A percentile compares a stretch with the other conserved stretches of the same genome.
These are phyloP conservation scores for Periphyllus acericola DNA, from an alignment of 2,888 invertebrate genomes.

Conservation along the genomic window DNA sequence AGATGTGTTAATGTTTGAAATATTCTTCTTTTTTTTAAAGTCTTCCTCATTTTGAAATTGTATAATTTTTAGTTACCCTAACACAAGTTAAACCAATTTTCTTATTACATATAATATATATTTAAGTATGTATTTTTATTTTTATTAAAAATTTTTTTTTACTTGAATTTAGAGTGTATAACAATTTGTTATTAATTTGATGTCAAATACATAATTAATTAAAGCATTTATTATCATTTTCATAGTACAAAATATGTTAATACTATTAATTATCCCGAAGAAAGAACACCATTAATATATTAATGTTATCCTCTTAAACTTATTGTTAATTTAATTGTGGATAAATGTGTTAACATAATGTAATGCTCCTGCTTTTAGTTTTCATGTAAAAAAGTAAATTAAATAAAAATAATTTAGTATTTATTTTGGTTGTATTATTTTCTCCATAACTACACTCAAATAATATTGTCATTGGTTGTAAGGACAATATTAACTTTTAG, in stretches of 20 bases:
- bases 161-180: conserved; percentile 53
- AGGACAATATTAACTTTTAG: too few relatives aligned
- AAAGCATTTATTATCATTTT: conserved; percentile 59
- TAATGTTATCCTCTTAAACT: conserved; percentile 37
- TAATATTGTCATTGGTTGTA: too few relatives aligned
- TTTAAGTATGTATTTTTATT: conserved; percentile 44
- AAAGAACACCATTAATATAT: conserved; percentile 48
- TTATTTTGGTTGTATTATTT: conserved; percentile 28
- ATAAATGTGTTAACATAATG: conserved; percentile 18
- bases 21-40: conserved; percentile 57
- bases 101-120: conserved; percentile 33
- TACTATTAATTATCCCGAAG: conserved; percentile 27
- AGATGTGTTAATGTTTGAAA: conserved; percentile 61
- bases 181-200: conserved; percentile 53
- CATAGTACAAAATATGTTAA: conserved; percentile 56
- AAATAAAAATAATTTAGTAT: conserved; percentile 54
- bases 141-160: conserved; percentile 35
- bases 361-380: conserved; percentile 55
- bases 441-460: not conserved
- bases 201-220: conserved; percentile 48
- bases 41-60: conserved; percentile 57
- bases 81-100: conserved; percentile 40
- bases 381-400: conserved; percentile 52
- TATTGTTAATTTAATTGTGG: conserved; percentile 40
- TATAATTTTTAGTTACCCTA: conserved; percentile 61